phyloP scores from a whole-genome alignment of 2,113 vertebrate species.

The Eptatretus burgeri region DNA sequence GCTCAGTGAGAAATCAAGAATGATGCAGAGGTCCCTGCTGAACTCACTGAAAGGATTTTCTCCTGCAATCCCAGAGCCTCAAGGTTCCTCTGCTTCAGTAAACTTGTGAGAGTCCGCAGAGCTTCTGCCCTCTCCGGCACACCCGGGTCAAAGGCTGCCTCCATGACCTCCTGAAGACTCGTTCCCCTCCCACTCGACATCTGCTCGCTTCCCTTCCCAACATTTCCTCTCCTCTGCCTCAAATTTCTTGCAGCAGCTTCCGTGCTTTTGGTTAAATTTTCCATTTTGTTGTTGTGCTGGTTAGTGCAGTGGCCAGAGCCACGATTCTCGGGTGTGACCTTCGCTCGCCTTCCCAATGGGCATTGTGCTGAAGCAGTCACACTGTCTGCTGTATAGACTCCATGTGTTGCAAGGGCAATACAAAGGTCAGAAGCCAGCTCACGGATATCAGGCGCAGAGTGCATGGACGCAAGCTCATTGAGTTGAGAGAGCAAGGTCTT shows the following conservation, averaged over 20 bases:
- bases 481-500: constrained; percentile 26
- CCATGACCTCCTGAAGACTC: constrained; percentile 13
- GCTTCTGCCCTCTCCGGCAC: constrained; percentile 33
- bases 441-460: constrained; percentile 35
- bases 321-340: neutral
- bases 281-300: rapidly evolving
- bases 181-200: neutral
- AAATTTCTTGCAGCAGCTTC: neutral
- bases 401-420: constrained; percentile 41
- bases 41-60: constrained; percentile 34
- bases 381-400: constrained; percentile 20
- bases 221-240: neutral
- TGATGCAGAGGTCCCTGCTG: neutral
- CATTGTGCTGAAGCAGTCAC: constrained; percentile 12
- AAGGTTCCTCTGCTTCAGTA: constrained; percentile 17
- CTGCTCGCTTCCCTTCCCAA: neutral
- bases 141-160: constrained; percentile 39
- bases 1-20: neutral
- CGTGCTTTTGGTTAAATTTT: rapidly evolving
- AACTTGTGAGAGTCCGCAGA: constrained; percentile 25
- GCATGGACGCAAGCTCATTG: constrained; percentile 25
- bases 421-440: constrained; percentile 43
- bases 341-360: constrained; percentile 11
- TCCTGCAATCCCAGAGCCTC: constrained; percentile 23
- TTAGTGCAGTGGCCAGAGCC: neutral